A percentile compares a stretch with the other conserved stretches of the same genome.
These are phyloP conservation scores for Dichetophora obliterata DNA, from an alignment of 2,888 invertebrate species.

Conservation along the genomic window DNA sequence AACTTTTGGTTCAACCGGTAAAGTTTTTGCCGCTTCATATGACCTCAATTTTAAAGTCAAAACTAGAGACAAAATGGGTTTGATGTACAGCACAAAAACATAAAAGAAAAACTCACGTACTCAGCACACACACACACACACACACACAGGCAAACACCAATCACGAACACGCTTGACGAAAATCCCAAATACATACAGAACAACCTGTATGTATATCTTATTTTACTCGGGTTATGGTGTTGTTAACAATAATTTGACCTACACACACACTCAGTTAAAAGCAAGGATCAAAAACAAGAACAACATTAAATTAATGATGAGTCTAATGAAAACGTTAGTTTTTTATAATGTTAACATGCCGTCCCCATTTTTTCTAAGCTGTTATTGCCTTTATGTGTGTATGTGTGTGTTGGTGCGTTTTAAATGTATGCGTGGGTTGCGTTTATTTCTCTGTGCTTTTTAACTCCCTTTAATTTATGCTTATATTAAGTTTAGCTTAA, in stretches of 20 bases:
- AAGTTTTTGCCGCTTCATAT: too few species aligned
- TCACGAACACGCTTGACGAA: background rate
- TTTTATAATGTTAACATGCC: slow-evolving; percentile 24
- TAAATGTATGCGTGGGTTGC: slow-evolving; percentile 20
- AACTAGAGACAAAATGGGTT: too few species aligned
- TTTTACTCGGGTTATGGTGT: too few species aligned
- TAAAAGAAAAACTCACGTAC: too few species aligned
- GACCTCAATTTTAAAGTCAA: too few species aligned
- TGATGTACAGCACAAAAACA: too few species aligned
- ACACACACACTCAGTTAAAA: background rate
- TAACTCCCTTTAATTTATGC: slow-evolving; percentile 17
- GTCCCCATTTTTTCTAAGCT: slow-evolving; percentile 13
- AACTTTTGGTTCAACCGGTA: too few species aligned
- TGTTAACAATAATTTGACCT: background rate
- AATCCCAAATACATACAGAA: too few species aligned
- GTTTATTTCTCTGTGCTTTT: slow-evolving; percentile 11
- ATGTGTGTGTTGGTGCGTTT: slow-evolving; percentile 23
- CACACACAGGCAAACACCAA: background rate
- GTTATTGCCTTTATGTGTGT: slow-evolving; percentile 5
- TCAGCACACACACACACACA: background rate
- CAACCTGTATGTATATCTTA: too few species aligned
- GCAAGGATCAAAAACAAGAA: background rate
- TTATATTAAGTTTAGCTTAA: background rate
- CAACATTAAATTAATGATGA: slow-evolving; percentile 3
- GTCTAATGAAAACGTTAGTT: slow-evolving; percentile 41